Evolutionary conservation across 1,140 invertebrate species (phyloP), one percentile per base, ranked within the genome.

Genomic region (Drosophila eugracilis): DNA sequence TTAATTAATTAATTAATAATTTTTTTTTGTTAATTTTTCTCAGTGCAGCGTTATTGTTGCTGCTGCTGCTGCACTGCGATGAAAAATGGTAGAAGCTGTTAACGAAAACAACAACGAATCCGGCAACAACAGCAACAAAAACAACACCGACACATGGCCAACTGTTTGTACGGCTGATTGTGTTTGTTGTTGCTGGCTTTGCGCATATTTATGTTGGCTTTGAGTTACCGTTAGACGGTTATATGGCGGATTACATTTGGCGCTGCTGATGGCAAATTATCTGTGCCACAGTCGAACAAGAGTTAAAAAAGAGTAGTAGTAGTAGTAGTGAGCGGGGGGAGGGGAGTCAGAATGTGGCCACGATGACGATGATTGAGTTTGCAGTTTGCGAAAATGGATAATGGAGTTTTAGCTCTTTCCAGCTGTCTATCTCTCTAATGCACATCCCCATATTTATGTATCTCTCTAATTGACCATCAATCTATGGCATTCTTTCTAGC

Each of bases 181-280:
- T 48, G 54, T 59, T 48, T 69, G 60, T 49, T 83, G 69, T 74
- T 83, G 74, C 24, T 73, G 44, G 30, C 44, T 59, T 67, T 84
- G 79, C 58, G 80, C 65, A 85, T 81, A 86, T 88, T 88, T 85
- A 81, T 85, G 81, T 81, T 86, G 76, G 81, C 78, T 88, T 86
- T 86, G 83, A 62, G 78, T 86, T 86, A 86, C 83, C 83, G 83
- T 86, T 86, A 86, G 78, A 78, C 83, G 77, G 80, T 85, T 85
- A 81, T 85, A 85, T 66, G 81, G 81, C 80, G 80, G 83, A 85
- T 85, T 85, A 85, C 81, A 85, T 85, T 85, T 86, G 77, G 67
- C 80, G 78, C 81, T 84, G 80, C 70, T 66, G 59, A 75, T 86
- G 83, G 80, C 81, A 85, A 86, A 86, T 85, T 86, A 85, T 85